These are phyloP conservation scores for Protosalanx chinensis DNA, from an alignment of 2,797 vertebrate species.

Conservation along the genomic window DNA sequence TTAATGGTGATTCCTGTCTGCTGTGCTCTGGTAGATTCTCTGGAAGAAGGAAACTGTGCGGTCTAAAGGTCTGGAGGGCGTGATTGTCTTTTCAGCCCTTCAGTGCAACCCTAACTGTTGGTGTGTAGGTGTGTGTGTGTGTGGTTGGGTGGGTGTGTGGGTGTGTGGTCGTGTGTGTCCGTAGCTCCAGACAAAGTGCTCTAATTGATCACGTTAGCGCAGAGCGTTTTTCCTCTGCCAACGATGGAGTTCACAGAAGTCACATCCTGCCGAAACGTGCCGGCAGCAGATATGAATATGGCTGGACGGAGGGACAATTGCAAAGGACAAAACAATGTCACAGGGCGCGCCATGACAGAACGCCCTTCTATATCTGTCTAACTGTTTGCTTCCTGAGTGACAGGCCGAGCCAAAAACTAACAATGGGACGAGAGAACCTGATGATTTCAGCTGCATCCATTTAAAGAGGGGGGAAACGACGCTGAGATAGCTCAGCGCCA, in stretches of 20 bases:
- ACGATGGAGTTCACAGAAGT: constrained; percentile 50
- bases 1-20: neutral
- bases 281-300: constrained; percentile 44
- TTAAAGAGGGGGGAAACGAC: constrained; percentile 50
- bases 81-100: neutral
- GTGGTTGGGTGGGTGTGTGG: neutral
- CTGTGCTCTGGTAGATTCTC: neutral
- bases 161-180: neutral
- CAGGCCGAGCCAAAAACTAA: constrained; percentile 22
- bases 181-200: neutral
- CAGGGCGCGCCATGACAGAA: constrained; percentile 28
- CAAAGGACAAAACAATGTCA: constrained; percentile 65
- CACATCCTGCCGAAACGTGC: constrained; percentile 60
- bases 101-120: neutral
- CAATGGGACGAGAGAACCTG: constrained; percentile 56
- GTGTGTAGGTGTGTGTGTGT: neutral
- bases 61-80: neutral
- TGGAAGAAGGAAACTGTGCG: neutral
- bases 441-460: constrained; percentile 27
- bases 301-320: constrained; percentile 10
- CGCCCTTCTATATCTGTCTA: constrained; percentile 47
- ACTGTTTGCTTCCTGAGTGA: constrained; percentile 59
- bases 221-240: constrained; percentile 38
- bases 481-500: constrained; percentile 34
- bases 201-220: neutral